Percentiles rank a stretch among this genome's conserved stretches.
Conservation (phyloP, 2,888 invertebrate species). For the Lottia scabra region DNA sequence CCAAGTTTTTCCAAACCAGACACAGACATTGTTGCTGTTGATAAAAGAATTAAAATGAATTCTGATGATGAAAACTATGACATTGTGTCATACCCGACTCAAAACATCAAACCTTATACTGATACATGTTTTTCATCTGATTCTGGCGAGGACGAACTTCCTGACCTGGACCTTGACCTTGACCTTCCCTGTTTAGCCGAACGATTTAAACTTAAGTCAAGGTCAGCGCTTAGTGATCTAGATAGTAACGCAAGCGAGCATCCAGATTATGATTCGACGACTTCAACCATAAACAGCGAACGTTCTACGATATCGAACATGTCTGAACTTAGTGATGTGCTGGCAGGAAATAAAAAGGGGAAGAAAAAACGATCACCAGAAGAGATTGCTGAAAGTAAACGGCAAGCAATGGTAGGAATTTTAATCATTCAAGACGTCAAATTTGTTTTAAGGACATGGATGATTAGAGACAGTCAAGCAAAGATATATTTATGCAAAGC, state of each 20-base stretch:
- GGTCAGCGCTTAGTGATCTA: neutral
- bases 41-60: neutral
- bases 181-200: neutral
- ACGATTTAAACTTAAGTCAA: neutral
- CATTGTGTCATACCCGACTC: neutral
- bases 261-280: neutral
- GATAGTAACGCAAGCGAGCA: neutral
- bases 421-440: too few species aligned
- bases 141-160: constrained; percentile 8
- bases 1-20: too few species aligned
- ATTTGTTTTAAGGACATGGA: too few species aligned
- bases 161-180: constrained; percentile 6
- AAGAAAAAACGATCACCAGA: constrained; percentile 44
- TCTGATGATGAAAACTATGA: neutral
- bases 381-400: constrained; percentile 43
- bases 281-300: neutral
- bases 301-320: neutral
- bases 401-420: constrained; percentile 25
- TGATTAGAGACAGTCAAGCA: too few species aligned
- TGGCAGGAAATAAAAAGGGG: neutral
- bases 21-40: too few species aligned
- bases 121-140: neutral
- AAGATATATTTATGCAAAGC: too few species aligned
- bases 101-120: neutral
- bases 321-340: neutral